A percentile compares a stretch with the other conserved stretches of the same genome.
Evolutionary conservation across 1,140 invertebrate species (phyloP).

Genomic region (Piezodorus guildinii): DNA sequence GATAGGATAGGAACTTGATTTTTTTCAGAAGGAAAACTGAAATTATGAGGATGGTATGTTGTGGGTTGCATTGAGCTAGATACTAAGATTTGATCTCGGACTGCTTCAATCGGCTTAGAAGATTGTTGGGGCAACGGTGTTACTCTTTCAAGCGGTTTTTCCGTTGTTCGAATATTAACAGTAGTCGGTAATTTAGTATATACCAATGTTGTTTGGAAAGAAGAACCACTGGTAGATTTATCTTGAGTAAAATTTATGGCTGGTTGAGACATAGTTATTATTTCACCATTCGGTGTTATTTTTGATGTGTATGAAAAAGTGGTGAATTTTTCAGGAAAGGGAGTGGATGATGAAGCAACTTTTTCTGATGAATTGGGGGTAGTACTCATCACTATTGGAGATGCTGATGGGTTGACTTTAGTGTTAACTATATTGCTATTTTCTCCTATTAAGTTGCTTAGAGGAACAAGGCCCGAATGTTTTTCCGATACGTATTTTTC

Average conservation of each 20-base stretch:
- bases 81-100: background rate
- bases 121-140: background rate
- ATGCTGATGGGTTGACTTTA: constrained; percentile 11
- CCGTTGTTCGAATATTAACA: background rate
- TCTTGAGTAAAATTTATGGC: background rate
- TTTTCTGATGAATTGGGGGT: constrained; percentile 12
- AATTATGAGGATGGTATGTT: constrained; percentile 9
- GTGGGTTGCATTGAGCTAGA: background rate
- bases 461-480: too few species aligned
- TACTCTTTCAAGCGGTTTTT: background rate
- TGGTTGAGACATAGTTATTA: background rate
- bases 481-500: too few species aligned
- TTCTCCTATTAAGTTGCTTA: background rate
- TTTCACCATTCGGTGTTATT: constrained; percentile 26
- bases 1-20: constrained; percentile 25
- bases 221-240: background rate
- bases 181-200: background rate
- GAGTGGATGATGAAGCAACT: constrained; percentile 23
- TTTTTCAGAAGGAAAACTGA: constrained; percentile 30
- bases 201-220: background rate
- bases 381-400: background rate
- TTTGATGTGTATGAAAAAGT: constrained; percentile 33
- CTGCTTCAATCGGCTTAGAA: background rate
- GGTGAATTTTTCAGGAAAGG: constrained; percentile 16
- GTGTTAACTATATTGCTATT: background rate